Base-by-base conservation (phyloP, 2,797 vertebrate genomes). In the Aselliscus stoliczkanus region DNA sequence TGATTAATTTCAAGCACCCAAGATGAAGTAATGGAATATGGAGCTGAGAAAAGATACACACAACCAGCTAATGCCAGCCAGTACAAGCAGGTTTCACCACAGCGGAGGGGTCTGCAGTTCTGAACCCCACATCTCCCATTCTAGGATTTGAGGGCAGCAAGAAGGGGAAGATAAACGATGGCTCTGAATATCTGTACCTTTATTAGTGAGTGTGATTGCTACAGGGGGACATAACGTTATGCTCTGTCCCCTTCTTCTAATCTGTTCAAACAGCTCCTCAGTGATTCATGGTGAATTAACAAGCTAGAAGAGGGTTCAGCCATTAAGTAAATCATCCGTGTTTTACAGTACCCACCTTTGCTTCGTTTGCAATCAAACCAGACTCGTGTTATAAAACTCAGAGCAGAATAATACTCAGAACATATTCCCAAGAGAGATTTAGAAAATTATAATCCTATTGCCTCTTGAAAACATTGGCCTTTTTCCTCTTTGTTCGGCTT, bases 381-480 rank as follows among this genome's bases (percentile, higher is more conserved):
- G 44, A n/a, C 62, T 90, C 62, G 12, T 0, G 2, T 5, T 37
- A 4, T 84, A 42, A 77, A 96, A 47, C 15, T 52, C n/a, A 50
- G 80, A 15, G 58, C n/a, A 72, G 65, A 87, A 27, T 34, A 58
- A 67, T 42, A 54, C 44, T 17, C 20, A 47, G 69, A 93, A 65
- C 56, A 37, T 31, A 31, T 60, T 92, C 67, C 80, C 72, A 50
- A 23, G 37, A 76, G 90, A 90, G 42, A 54, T 23, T 90, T 39
- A 67, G 85, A 67, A 90, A 95, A 90, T 76, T 76, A 47, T 18
- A 47, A 52, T 83, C 23, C 70, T 77, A 70, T 18, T 76, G 87
- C 73, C 42, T 81, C 60, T 93, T 70, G 91, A 58, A 88, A 92
- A 70, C 76, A 42, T 7, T 95, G 70, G 25, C 88, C 86, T 62